phyloP scores from a whole-genome alignment of 2,113 vertebrate genomes.

The Oryzias javanicus region DNA sequence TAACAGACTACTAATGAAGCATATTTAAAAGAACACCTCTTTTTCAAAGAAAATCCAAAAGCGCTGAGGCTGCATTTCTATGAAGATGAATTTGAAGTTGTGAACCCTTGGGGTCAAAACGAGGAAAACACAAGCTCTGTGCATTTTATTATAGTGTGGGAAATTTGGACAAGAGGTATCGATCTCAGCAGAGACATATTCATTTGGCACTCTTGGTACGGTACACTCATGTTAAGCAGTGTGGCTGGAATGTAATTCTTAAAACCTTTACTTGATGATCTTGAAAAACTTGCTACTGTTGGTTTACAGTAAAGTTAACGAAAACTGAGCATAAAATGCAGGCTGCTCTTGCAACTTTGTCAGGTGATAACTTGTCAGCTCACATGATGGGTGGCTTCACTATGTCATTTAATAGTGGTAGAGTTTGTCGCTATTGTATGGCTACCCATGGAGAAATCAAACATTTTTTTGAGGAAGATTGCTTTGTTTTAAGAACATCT shows the following conservation, averaged over 20 bases:
- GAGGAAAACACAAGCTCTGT: neutral
- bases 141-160: neutral
- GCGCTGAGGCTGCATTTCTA: neutral
- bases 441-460: neutral
- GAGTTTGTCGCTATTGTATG: constrained; percentile 2
- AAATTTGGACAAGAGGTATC: neutral
- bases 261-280: neutral
- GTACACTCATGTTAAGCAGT: neutral
- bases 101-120: neutral
- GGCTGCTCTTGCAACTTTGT: neutral
- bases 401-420: neutral
- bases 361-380: neutral
- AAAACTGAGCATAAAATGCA: neutral
- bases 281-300: neutral
- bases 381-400: neutral
- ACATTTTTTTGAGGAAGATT: neutral
- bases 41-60: neutral
- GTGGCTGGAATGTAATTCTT: neutral
- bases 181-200: neutral
- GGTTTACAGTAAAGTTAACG: neutral
- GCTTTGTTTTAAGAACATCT: constrained; percentile 1
- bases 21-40: neutral
- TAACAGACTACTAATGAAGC: neutral
- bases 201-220: neutral
- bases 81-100: constrained; percentile 2